Evolutionary conservation across 2,797 vertebrate genomes (phyloP).

Genomic region (Pterois miles): DNA sequence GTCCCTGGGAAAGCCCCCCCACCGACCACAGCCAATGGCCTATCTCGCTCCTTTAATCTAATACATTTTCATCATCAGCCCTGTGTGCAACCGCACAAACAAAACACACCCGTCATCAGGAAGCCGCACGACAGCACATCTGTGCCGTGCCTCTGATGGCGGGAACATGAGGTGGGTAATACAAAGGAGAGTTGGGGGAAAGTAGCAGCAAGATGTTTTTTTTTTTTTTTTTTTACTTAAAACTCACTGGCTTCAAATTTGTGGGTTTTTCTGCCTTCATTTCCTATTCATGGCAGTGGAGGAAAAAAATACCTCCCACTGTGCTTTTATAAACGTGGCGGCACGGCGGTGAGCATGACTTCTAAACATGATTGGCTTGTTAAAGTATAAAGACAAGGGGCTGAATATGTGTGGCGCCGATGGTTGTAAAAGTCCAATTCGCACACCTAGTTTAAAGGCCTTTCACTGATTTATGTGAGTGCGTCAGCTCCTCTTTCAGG

Average conservation of each 20-base stretch:
- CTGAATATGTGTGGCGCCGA: constrained; percentile 31
- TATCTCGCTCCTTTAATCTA: constrained; percentile 61
- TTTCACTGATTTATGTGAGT: constrained; percentile 27
- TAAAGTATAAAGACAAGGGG: constrained; percentile 58
- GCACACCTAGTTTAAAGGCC: constrained; percentile 50
- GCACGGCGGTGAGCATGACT: constrained; percentile 23
- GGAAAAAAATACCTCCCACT: constrained; percentile 26
- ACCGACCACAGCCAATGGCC: constrained; percentile 21
- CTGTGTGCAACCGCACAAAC: constrained; percentile 37
- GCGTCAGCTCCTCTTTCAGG: not conserved
- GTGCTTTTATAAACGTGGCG: constrained; percentile 51
- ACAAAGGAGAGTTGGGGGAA: constrained; percentile 41
- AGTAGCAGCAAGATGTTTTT: constrained; percentile 2
- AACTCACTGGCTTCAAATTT: constrained; percentile 37
- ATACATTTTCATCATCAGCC: constrained; percentile 57
- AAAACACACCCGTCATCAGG: constrained; percentile 41
- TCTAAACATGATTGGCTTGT: constrained; percentile 65
- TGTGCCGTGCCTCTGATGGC: constrained; percentile 17
- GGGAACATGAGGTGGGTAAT: constrained; percentile 35
- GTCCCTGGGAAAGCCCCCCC: constrained; percentile 56
- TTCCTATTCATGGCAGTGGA: constrained; percentile 45
- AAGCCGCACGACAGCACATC: constrained; percentile 42
- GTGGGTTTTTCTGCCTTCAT: constrained; percentile 45
- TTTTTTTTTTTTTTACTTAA: constrained; percentile 6
- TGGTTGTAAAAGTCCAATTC: constrained; percentile 39